These are phyloP conservation scores for Philotrypesis tridentata DNA, from an alignment of 1,140 invertebrate genomes.

Conservation along the genomic window DNA sequence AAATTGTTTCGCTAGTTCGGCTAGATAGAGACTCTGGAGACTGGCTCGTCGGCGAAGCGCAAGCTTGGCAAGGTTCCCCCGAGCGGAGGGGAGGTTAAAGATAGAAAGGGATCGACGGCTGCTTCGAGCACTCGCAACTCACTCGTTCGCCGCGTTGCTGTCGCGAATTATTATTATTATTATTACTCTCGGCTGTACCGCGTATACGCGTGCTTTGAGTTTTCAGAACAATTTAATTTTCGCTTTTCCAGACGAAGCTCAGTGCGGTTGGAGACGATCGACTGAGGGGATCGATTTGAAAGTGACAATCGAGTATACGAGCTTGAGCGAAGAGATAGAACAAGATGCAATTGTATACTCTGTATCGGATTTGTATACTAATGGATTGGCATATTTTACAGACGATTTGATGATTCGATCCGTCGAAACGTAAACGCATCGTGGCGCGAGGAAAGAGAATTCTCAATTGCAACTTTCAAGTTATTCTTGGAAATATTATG, in stretches of 20 bases:
- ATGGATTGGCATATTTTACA: too few relatives aligned
- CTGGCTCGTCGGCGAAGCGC: not conserved
- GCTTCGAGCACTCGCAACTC: not conserved
- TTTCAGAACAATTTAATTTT: not conserved
- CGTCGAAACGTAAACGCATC: too few relatives aligned
- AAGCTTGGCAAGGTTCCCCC: conserved; percentile 19
- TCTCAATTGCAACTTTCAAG: not conserved
- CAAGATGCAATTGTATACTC: too few relatives aligned
- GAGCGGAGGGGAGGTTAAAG: conserved; percentile 9
- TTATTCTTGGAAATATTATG: too few relatives aligned
- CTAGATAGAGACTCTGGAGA: not conserved
- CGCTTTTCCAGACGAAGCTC: not conserved
- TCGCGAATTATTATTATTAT: not conserved
- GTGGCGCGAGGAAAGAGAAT: not conserved
- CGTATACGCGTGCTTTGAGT: not conserved
- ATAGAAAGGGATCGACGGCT: conserved; percentile 26
- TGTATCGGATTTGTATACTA: too few relatives aligned
- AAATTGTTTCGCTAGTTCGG: conserved; percentile 41
- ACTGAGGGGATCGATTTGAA: too few relatives aligned
- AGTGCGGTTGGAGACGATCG: too few relatives aligned
- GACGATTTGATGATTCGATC: too few relatives aligned
- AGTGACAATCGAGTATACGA: not conserved
- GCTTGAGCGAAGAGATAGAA: too few relatives aligned
- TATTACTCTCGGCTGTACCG: too few relatives aligned
- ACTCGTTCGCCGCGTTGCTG: not conserved